phyloP scores from a whole-genome alignment of 2,888 invertebrate species.

The Atrina japonica region DNA sequence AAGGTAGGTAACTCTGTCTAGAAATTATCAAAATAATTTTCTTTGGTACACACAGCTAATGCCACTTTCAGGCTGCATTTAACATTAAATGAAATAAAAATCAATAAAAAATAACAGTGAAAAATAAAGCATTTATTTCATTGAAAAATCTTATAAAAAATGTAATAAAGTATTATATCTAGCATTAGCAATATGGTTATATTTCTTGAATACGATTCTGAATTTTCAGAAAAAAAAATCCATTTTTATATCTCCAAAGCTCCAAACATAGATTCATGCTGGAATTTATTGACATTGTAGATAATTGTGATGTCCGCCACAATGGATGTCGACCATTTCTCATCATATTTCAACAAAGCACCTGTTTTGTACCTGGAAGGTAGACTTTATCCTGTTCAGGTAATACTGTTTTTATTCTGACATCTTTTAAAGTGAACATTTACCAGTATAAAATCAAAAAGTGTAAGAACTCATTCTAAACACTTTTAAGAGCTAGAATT shows the following conservation, averaged over 20 bases:
- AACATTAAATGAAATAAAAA: neutral
- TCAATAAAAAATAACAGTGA: too few relatives aligned
- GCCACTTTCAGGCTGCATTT: neutral
- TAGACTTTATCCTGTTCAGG: constrained; percentile 87
- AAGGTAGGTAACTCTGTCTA: constrained; percentile 67
- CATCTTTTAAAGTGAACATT: too few relatives aligned
- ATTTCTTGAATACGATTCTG: neutral
- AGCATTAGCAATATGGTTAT: neutral
- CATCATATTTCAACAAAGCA: constrained; percentile 92
- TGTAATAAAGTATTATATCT: neutral
- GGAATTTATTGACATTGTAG: constrained; percentile 81
- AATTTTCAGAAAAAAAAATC: too few relatives aligned
- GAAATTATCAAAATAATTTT: neutral
- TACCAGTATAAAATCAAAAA: too few relatives aligned
- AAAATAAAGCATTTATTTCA: too few relatives aligned
- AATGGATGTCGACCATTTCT: constrained; percentile 97
- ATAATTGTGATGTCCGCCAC: constrained; percentile 96
- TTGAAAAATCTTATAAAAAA: too few relatives aligned
- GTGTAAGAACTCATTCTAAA: too few relatives aligned
- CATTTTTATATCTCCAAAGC: neutral
- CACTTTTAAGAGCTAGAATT: too few relatives aligned
- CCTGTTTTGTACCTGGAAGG: constrained; percentile 95
- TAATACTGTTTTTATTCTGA: too few relatives aligned
- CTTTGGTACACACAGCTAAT: neutral
- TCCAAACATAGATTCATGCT: neutral